These are phyloP conservation scores for Eledona agricola DNA, from an alignment of 2,888 invertebrate genomes.

Conservation along the genomic window DNA sequence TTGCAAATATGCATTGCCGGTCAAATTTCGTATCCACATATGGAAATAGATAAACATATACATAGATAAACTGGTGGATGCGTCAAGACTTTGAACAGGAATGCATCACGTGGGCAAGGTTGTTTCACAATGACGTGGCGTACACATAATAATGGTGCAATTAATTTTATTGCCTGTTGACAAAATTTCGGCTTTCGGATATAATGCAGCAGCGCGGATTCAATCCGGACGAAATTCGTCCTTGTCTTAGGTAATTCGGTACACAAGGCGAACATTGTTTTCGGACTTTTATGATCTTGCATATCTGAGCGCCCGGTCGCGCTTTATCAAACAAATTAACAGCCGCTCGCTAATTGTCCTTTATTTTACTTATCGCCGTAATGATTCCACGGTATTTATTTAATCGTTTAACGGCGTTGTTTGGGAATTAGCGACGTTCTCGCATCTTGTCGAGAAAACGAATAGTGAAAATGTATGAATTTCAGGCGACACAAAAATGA, in stretches of 20 bases:
- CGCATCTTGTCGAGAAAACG: too few species aligned
- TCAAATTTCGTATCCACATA: too few species aligned
- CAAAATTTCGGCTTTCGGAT: neutral
- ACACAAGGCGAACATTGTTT: conserved; percentile 24
- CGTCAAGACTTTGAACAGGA: conserved; percentile 22
- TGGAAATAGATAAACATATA: too few species aligned
- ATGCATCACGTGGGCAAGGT: conserved; percentile 25
- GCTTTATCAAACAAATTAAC: conserved; percentile 17
- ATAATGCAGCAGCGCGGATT: conserved; percentile 14
- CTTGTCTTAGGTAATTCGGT: conserved; percentile 13
- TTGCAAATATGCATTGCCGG: too few species aligned
- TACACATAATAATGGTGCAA: conserved; percentile 17
- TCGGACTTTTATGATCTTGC: conserved; percentile 16
- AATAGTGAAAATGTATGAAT: conserved; percentile 10
- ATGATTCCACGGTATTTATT: conserved; percentile 8
- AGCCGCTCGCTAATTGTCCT: conserved; percentile 20
- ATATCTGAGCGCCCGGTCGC: conserved; percentile 18
- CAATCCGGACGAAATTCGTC: conserved; percentile 11
- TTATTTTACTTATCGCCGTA: conserved; percentile 12
- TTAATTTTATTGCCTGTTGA: conserved; percentile 25
- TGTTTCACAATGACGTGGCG: conserved; percentile 20
- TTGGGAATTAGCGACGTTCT: conserved; percentile 20
- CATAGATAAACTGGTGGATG: conserved; percentile 13
- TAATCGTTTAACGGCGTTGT: conserved; percentile 18
- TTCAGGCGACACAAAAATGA: conserved; percentile 69